Conservation (phyloP, 2,113 vertebrate species). For the Colinus virginianus region DNA sequence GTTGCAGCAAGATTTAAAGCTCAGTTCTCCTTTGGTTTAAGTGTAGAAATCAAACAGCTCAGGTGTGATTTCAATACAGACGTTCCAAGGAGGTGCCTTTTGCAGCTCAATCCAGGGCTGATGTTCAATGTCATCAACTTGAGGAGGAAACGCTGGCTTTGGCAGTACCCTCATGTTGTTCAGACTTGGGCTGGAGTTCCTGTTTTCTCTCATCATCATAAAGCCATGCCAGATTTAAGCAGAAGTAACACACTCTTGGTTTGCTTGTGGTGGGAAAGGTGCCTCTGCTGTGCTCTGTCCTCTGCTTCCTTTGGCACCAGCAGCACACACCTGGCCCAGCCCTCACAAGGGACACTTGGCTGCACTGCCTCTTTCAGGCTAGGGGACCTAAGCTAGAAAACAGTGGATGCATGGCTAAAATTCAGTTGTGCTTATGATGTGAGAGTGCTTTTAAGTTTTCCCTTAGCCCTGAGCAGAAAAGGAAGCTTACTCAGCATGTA, state of each 20-base stretch:
- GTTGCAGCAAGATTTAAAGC: not conserved
- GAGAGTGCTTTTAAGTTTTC: not conserved
- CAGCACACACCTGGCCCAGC: not conserved
- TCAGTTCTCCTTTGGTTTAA: conserved; percentile 53
- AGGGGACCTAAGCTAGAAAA: not conserved
- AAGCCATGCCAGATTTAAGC: not conserved
- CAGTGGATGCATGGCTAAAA: not conserved
- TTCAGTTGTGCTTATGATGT: not conserved
- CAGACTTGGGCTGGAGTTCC: not conserved
- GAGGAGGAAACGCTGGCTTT: not conserved
- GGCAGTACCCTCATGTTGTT: not conserved
- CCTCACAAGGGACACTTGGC: not conserved
- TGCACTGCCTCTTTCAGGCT: not conserved
- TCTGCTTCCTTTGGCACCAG: not conserved
- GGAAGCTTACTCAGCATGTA: not conserved
- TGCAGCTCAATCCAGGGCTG: not conserved
- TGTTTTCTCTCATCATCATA: not conserved
- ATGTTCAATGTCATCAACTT: not conserved
- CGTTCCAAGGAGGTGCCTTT: not conserved
- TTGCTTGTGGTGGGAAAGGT: not conserved
- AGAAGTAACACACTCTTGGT: not conserved
- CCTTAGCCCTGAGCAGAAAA: not conserved
- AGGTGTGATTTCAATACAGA: not conserved
- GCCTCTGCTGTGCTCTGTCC: not conserved
- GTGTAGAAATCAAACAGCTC: not conserved